Base-by-base conservation (phyloP, 2,797 vertebrate genomes). In the Percopsis omiscomaycus region DNA sequence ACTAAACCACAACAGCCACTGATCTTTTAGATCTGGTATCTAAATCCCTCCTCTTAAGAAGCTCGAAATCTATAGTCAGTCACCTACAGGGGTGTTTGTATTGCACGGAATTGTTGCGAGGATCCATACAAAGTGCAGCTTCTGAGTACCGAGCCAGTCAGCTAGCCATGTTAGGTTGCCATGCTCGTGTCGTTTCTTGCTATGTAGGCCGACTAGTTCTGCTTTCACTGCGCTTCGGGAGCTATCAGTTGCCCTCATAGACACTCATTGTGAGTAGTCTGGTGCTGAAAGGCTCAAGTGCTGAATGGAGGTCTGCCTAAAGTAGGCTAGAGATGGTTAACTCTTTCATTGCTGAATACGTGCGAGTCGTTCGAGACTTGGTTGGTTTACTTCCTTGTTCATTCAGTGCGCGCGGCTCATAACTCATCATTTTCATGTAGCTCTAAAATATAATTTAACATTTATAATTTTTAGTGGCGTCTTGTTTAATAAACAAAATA, bases 241-340 rank as follows among this genome's bases (percentile, higher is more conserved):
- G 86, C 84, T 86, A 71, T 88, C 85, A n/a, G 78, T 73, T 67
- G 44, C 1, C 29, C 3, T 71, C 82, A 56, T 86, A 72, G 80
- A 80, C 56, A 77, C 71, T 2, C 78, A 75, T 37, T 70, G 61
- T 52, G 16, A 76, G 50, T 63, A n/a, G 75, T 64, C 75, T 78
- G 86, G 86, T 90, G 86, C 88, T 89, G 88, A 88, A 51, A 51
- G 10, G 22, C 13, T 54, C 27, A 16, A 78, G 70, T 55, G 68
- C 71, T 69, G 71, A 71, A 59, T 53, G 59, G 15, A 48, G 13
- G 44, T 32, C 29, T 0, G 12, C 27, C 12, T 49, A 46, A 65
- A 68, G 45, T 42, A 10, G 37, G 37, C 6, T 44, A 60, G 53
- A 65, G 32, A 79, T 13, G 58, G 46, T 86, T 86, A 78, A 88